Evolutionary conservation across 2,888 invertebrate genomes (phyloP), one percentile per base, ranked within the genome.

Genomic region (Hydriomena furcata): DNA sequence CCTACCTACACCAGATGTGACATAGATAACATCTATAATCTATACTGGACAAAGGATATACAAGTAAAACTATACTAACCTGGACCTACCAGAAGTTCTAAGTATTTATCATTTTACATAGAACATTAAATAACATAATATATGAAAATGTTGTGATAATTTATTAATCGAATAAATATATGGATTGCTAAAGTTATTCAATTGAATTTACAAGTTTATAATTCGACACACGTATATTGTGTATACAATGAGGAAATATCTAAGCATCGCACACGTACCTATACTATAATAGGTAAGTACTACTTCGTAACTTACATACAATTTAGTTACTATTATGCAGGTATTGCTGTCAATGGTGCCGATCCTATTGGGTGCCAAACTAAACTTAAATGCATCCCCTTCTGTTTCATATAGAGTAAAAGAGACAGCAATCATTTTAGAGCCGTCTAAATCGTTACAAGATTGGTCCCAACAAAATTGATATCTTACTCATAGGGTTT

Each of bases 121-220:
- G 24, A 5, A 21, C 6, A 38, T 24, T 1, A 28, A 13, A 23
- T 21, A 41, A 23, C 21, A 37, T 38, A 50, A 38, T 43, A 1
- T 44, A 50, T 50, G 25, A 28, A 44, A 44, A 50, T 38, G 7
- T 28, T 38, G 23, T 44, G 40, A 40, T 44, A 45, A 40, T 51
- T 41, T 41, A 31, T 31, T 24, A 32, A 45, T 37, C 10, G 17
- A 30, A 17, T 24, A 23, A 32, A 25, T 46, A 11, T 34, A 43
- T 36, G 13, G 11, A 4, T 25, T 20, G 40, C 31, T 7, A 36
- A 50, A 36, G 24, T 44, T 41, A 51, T 40, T 37, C 24, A 17
- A 44, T 23, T 23, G n/a, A 24, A 38, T 47, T 28, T 45, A 21
- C 36, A 11, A 35, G 21, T 45, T 41, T 46, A 31, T 21, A 42